Base-by-base conservation (phyloP, 2,113 vertebrate genomes). In the Aspidoscelis tigris region DNA sequence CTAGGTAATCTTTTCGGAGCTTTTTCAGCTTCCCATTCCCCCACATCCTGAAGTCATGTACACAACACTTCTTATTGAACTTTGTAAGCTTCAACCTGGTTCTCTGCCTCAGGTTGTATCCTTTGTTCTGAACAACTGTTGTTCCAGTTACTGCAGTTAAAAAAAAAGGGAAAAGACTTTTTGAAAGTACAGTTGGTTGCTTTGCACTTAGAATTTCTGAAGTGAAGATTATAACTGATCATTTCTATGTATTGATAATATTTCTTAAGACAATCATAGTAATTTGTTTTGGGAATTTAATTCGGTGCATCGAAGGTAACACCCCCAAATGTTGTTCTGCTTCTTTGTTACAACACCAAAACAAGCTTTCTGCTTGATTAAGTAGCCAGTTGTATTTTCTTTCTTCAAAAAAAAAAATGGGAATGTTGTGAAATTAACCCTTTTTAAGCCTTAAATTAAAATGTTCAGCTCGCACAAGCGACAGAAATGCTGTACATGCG, bases 41-140 rank as follows among this genome's bases (percentile, higher is more conserved):
- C 98, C 98, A 22, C 97, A 99, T 91, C 97, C 99, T 1, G 98
- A 99, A 61, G 98, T 99, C 82, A 97, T 98, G 98, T 99, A 99
- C 88, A 99, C 98, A 5, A 97, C 98, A 0, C 96, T 99, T 82
- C 97, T 99, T n/a, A 99, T 99, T 65, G 99, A 99, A 84, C 97
- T 99, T 61, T 99, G 99, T 93, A 99, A 99, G 80, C 97, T 99
- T 88, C 99, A 99, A 89, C 99, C 99, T 1, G 98, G 99, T 5
- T 99, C 99, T 3, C 93, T 99, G 82, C 99, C 98, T 1, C 98
- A 99, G 97, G 98, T 99, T 14, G 99, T 99, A 99, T 99, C 99
- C 97, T 98, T 96, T 74, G 75, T n/a, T n/a, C n/a, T n/a, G n/a
- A n/a, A n/a, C n/a, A n/a, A n/a, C n/a, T n/a, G n/a, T n/a, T n/a